Conservation (phyloP, 2,797 vertebrate genomes). For the Manis crassicaudata region DNA sequence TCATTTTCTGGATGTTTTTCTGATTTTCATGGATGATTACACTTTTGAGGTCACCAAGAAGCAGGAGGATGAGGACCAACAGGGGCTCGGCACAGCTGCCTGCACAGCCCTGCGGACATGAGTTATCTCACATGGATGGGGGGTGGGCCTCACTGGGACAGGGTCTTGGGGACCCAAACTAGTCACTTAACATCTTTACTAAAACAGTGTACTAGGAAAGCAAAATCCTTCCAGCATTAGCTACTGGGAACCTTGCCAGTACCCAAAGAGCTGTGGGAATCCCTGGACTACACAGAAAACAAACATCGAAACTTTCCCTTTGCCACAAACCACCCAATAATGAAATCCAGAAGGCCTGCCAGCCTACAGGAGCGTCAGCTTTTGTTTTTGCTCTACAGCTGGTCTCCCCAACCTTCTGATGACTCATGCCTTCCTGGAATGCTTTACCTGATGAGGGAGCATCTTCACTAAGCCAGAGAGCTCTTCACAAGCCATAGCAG, state of each 20-base stretch:
- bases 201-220: background rate
- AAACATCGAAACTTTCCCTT: background rate
- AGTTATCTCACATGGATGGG: background rate
- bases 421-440: background rate
- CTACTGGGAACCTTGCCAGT: background rate
- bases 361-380: background rate
- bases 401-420: background rate
- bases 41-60: background rate
- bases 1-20: background rate
- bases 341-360: background rate
- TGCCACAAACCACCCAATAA: background rate
- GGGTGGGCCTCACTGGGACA: too few relatives aligned
- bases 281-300: constrained; percentile 16
- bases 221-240: background rate
- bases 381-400: background rate
- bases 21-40: background rate
- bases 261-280: background rate
- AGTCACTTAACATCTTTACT: background rate
- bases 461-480: background rate
- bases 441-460: background rate
- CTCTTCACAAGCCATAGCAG: background rate
- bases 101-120: background rate
- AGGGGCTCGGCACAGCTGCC: background rate
- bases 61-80: background rate
- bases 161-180: background rate